Base-by-base conservation (phyloP, 1,140 invertebrate genomes). In the Parapsyche elsis region DNA sequence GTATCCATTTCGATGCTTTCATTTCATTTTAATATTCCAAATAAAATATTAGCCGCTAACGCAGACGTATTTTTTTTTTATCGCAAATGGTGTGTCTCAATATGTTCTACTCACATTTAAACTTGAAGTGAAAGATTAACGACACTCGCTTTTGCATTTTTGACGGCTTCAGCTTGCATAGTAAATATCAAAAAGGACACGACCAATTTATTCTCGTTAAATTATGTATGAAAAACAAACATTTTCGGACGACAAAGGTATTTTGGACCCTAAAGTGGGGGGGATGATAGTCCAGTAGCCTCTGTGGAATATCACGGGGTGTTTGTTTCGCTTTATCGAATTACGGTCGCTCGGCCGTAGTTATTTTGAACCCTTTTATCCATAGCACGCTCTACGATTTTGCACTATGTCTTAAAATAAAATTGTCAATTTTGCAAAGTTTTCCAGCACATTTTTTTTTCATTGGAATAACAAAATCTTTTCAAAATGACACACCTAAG, bases 191-290 rank as follows among this genome's bases (percentile, higher is more conserved):
- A 53, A 53, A 53, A 12, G 49, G 16, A 16, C 49, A 12, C 2
- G 1, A 14, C 49, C 49, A 53, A 53, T 53, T 53, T 53, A 53
- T 53, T 53, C 49, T 16, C 12, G 49, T 53, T 53, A 53, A 53
- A 53, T 53, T 53, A 53, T 53, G 49, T 53, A 53, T 53, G 49
- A 53, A 53, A 53, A 53, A 53, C 49, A 53, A 53, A 53, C 49
- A 53, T 53, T 53, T 53, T 53, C 49, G 49, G 16, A 16, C 16
- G 49, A 53, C 49, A 53, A 53, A 53, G 49, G 49, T 53, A 53
- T 53, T 53, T 53, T 53, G 49, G 30, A 12, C 49, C 49, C 2
- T 53, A 16, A 14, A 12, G 49, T 53, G 49, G 10, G 49, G 10
- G 1, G 16, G 10, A 16, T 53, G 16, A 16, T 53, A 53, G 16